Base-by-base conservation (phyloP, 2,888 invertebrate genomes). In the Melinaea menophilus region DNA sequence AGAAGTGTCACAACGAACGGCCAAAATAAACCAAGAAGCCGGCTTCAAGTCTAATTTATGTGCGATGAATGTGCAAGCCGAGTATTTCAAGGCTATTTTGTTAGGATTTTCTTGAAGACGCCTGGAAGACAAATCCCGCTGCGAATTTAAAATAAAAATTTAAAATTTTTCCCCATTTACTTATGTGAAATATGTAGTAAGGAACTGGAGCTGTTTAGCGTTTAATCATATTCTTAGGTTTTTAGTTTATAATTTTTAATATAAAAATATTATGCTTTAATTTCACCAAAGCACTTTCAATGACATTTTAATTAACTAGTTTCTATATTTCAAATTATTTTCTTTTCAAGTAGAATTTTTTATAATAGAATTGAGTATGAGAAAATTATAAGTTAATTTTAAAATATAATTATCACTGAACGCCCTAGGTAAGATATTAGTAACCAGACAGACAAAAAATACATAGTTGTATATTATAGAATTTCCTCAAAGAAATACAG, bases 1-100 rank as follows among this genome's bases (percentile, higher is more conserved):
- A 71, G 60, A 69, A 70, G 67, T 71, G 70, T 70, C 71, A 68
- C 63, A 66, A 66, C 57, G 68, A 66, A 66, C 63, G 67, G 62
- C 57, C 62, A 69, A 72, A 73, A 71, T 72, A 70, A 72, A 73
- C 67, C 65, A 71, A 72, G 70, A 72, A 65, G 69, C 59, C 63
- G 66, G 66, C 60, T 69, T 70, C 70, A 46, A 66, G 67, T 69
- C 67, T 72, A 71, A 75, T 73, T 72, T 74, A 74, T 67, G 68
- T 69, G 67, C 66, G 60, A 67, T 63, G 64, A 66, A 68, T 66
- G 66, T 66, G 64, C 66, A 69, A 64, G 68, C 64, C 64, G 46
- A 66, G 66, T 66, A 64, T 68, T 63, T 68, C 62, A 62, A 56
- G 61, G 65, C 62, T 62, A 65, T 68, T 65, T 59, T 64, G 62